Percentiles rank a stretch among this genome's conserved stretches.
Evolutionary conservation across 2,113 vertebrate genomes (phyloP).

Genomic region (Psittacara wagleri): DNA sequence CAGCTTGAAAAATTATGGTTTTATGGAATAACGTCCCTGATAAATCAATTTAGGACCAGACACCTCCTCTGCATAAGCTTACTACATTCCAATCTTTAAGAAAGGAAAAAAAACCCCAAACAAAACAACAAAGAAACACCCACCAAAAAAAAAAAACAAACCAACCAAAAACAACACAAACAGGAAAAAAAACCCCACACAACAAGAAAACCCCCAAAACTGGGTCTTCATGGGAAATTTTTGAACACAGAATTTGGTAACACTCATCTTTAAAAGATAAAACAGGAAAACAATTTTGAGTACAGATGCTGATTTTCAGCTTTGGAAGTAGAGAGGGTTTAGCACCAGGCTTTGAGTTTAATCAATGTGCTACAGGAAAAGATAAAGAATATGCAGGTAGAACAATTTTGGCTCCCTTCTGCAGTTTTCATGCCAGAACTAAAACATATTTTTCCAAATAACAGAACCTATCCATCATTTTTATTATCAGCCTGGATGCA

Average conservation of each 20-base stretch:
- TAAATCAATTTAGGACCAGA: not conserved
- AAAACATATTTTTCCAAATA: constrained; percentile 18
- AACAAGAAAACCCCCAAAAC: no score
- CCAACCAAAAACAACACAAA: not conserved
- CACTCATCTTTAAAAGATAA: not conserved
- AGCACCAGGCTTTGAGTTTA: not conserved
- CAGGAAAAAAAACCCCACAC: not conserved
- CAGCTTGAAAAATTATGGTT: not conserved
- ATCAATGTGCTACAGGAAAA: not conserved
- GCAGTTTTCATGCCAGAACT: not conserved
- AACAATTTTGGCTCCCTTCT: not conserved
- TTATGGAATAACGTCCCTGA: not conserved
- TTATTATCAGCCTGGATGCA: constrained; percentile 32
- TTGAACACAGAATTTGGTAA: not conserved
- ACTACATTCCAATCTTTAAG: not conserved
- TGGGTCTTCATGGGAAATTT: not conserved
- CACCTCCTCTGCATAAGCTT: not conserved
- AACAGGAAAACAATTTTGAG: not conserved
- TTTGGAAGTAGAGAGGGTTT: not conserved
- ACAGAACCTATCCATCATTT: constrained; percentile 36
- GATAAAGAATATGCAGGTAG: not conserved
- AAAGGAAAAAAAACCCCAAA: not conserved
- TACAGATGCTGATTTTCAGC: not conserved
- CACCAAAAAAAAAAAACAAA: no score
- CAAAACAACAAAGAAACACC: not conserved